These are phyloP conservation scores for Oryctes rhinoceros DNA, from an alignment of 1,140 invertebrate species.

Conservation along the genomic window DNA sequence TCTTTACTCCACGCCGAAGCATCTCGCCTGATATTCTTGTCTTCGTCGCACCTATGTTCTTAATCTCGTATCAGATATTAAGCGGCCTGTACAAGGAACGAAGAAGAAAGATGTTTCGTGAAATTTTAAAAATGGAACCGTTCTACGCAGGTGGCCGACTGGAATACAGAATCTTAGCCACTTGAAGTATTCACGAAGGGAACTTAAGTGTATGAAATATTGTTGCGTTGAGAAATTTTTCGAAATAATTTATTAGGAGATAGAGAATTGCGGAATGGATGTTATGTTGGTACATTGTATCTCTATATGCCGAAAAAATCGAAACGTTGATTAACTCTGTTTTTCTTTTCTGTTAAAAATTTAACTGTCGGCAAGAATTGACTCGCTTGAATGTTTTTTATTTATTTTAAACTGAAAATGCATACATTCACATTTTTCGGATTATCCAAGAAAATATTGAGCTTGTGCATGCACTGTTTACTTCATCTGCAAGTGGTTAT, in stretches of 20 bases:
- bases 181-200: slow-evolving; percentile 30
- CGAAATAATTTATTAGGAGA: slow-evolving; percentile 20
- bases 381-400: too few relatives aligned
- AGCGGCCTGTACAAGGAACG: neutral
- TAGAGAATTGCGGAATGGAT: neutral
- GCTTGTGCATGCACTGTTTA: too few relatives aligned
- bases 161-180: slow-evolving; percentile 31
- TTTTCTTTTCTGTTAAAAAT: too few relatives aligned
- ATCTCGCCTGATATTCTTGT: neutral
- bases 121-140: slow-evolving; percentile 24
- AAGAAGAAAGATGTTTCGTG: slow-evolving; percentile 9
- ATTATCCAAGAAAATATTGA: too few relatives aligned
- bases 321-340: too few relatives aligned
- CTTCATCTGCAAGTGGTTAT: too few relatives aligned
- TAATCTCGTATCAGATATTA: neutral
- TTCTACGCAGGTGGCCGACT: slow-evolving; percentile 11
- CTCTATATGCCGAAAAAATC: neutral
- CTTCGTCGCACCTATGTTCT: neutral
- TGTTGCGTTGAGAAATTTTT: neutral
- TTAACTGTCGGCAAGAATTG: too few relatives aligned
- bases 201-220: slow-evolving; percentile 35
- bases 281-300: neutral
- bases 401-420: too few relatives aligned
- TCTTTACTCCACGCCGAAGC: neutral
- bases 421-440: too few relatives aligned